A percentile compares a stretch with the other conserved stretches of the same genome.
These are phyloP conservation scores for Xiphophorus couchianus DNA, from an alignment of 2,113 vertebrate species.

Conservation along the genomic window DNA sequence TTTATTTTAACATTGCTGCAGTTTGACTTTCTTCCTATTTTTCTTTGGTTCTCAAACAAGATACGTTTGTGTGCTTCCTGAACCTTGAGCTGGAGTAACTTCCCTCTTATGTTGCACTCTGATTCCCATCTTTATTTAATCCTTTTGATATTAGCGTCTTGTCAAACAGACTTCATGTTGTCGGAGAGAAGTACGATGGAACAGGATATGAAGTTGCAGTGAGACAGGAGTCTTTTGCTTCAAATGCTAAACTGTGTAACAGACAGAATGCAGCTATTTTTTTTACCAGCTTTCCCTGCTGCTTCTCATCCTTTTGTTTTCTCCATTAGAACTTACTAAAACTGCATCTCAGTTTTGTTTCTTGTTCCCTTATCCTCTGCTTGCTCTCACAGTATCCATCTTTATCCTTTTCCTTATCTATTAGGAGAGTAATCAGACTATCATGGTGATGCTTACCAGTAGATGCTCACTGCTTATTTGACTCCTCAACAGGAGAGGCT, in stretches of 20 bases:
- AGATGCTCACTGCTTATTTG: slow-evolving; percentile 55
- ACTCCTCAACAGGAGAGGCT: slow-evolving; percentile 59
- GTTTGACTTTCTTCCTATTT: neutral
- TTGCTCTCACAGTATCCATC: slow-evolving; percentile 45
- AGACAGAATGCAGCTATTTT: slow-evolving; percentile 40
- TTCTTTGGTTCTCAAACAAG: slow-evolving; percentile 27
- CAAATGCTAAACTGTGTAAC: slow-evolving; percentile 50
- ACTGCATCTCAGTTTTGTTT: slow-evolving; percentile 36
- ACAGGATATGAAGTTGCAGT: slow-evolving; percentile 18
- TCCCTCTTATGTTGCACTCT: slow-evolving; percentile 39
- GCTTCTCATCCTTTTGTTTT: slow-evolving; percentile 27
- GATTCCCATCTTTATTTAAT: slow-evolving; percentile 60
- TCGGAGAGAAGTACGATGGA: slow-evolving; percentile 25
- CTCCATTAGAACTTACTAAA: slow-evolving; percentile 20
- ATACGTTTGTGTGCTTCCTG: slow-evolving; percentile 18
- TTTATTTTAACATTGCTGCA: neutral
- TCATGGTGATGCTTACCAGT: slow-evolving; percentile 41
- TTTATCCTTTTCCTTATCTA: slow-evolving; percentile 55
- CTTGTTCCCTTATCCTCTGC: slow-evolving; percentile 11
- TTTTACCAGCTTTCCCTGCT: slow-evolving; percentile 22
- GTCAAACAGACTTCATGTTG: slow-evolving; percentile 48
- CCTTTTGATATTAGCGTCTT: slow-evolving; percentile 59
- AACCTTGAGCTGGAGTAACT: slow-evolving; percentile 24
- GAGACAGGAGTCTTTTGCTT: slow-evolving; percentile 45
- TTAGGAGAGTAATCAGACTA: slow-evolving; percentile 72